Evolutionary conservation across 2,797 vertebrate genomes (phyloP).

Genomic region (Odontamblyopus lacepedii): DNA sequence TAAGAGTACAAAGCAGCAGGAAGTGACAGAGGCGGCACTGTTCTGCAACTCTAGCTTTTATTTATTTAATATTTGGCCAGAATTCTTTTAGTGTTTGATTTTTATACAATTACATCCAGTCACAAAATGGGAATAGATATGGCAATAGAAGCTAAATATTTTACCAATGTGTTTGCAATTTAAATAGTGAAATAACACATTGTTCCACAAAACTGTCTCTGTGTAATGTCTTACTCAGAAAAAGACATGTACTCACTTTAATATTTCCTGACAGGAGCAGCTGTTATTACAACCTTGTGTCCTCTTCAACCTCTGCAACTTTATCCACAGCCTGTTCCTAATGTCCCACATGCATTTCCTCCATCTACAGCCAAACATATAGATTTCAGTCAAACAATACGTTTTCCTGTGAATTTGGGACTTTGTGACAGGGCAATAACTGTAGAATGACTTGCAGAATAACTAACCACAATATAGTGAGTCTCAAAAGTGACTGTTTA

Average conservation of each 20-base stretch:
- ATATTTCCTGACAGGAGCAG: slow-evolving; percentile 16
- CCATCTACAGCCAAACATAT: slow-evolving; percentile 22
- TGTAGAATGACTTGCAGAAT: not conserved
- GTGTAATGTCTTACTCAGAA: slow-evolving; percentile 42
- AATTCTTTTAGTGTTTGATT: not conserved
- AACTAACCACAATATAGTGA: not conserved
- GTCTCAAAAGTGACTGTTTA: not conserved
- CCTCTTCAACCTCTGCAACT: slow-evolving; percentile 20
- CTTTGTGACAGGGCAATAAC: not conserved
- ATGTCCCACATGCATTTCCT: slow-evolving; percentile 26
- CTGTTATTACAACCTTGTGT: slow-evolving; percentile 14
- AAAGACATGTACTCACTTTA: slow-evolving; percentile 23
- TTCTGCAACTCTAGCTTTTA: not conserved
- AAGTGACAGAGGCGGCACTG: not conserved
- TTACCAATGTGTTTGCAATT: not conserved
- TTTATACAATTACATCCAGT: not conserved
- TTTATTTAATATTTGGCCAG: not conserved
- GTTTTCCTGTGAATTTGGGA: not conserved
- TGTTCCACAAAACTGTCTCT: slow-evolving; percentile 43
- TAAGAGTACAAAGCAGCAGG: not conserved
- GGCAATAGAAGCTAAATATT: no score
- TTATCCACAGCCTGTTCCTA: slow-evolving; percentile 25
- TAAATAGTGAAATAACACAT: not conserved
- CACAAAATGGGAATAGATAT: not conserved
- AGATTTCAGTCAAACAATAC: not conserved